A percentile compares a stretch with the other conserved stretches of the same genome.
phyloP scores from a whole-genome alignment of 2,113 vertebrate genomes.

The Mixornis gularis region DNA sequence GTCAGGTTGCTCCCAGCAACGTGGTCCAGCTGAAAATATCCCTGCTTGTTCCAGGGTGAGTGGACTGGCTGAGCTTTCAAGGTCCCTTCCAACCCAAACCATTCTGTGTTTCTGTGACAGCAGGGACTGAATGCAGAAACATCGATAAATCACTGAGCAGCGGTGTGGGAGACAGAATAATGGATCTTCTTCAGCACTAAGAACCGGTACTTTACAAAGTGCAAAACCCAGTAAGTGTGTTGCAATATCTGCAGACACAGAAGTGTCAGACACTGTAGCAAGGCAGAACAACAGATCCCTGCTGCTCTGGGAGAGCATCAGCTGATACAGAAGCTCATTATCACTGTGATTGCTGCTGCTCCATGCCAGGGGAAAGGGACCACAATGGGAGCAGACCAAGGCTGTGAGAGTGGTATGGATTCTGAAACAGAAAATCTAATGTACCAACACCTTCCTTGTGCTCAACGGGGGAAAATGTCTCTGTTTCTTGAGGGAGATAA shows the following conservation, averaged over 20 bases:
- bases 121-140: not conserved
- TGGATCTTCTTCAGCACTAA: not conserved
- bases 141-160: not conserved
- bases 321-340: not conserved
- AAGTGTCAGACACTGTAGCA: not conserved
- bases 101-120: not conserved
- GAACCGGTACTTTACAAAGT: not conserved
- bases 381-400: not conserved
- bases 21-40: not conserved
- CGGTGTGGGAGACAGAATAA: fast-evolving
- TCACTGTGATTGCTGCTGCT: not conserved
- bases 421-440: not conserved
- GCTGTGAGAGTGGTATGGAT: not conserved
- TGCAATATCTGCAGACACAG: not conserved
- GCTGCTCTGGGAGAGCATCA: not conserved
- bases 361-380: not conserved
- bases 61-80: not conserved
- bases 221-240: not conserved
- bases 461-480: not conserved
- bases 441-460: too few relatives aligned
- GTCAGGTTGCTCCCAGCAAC: not conserved
- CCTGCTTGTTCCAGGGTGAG: fast-evolving
- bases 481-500: not conserved
- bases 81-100: not conserved
- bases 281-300: not conserved